Conservation (phyloP, 2,797 vertebrate genomes). For the Molossus molossus region DNA sequence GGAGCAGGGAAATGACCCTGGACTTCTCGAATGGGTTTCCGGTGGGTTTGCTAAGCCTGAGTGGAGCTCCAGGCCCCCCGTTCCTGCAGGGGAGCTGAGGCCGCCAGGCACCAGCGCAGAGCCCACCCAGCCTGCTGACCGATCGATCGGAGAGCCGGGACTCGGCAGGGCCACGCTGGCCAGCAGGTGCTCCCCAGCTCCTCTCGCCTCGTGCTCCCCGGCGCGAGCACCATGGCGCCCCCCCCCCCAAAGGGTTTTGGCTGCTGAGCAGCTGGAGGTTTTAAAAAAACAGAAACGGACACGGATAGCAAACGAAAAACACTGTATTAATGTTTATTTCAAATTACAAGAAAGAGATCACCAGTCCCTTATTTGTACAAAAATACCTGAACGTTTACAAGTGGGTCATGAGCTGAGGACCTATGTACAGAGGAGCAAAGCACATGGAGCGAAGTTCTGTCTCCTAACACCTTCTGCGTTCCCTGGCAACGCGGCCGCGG, state of each 20-base stretch:
- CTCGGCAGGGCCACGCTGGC: background rate
- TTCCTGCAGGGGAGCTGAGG: fast-evolving
- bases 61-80: background rate
- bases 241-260: fast-evolving
- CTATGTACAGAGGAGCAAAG: slow-evolving; percentile 97
- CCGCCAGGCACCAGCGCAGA: fast-evolving
- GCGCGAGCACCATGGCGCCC: fast-evolving
- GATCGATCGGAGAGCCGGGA: fast-evolving
- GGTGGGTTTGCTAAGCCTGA: background rate
- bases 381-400: slow-evolving; percentile 99
- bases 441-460: slow-evolving; percentile 94
- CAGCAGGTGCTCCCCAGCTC: background rate
- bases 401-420: slow-evolving; percentile 96
- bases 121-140: no score
- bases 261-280: fast-evolving
- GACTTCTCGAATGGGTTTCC: background rate
- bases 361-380: slow-evolving; percentile 99
- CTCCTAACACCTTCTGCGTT: slow-evolving; percentile 94
- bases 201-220: fast-evolving
- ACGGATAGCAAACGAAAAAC: slow-evolving; percentile 91
- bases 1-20: background rate
- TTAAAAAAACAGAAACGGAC: background rate
- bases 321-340: slow-evolving; percentile 99
- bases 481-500: slow-evolving; percentile 92
- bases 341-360: slow-evolving; percentile 99